Conservation (phyloP, 2,888 invertebrate species). For the Tortricodes alternella region DNA sequence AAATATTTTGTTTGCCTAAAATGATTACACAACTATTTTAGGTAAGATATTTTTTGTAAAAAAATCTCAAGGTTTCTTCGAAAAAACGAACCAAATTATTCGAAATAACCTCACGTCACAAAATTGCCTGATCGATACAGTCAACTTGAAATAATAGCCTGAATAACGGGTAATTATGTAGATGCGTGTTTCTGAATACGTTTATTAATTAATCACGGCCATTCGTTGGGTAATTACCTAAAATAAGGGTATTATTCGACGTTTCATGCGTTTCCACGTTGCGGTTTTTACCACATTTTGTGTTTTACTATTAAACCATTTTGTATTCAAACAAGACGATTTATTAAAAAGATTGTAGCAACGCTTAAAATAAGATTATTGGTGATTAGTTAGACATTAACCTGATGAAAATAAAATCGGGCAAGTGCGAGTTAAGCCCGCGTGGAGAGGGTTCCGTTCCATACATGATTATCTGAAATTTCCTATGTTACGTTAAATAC, state of each 20-base stretch:
- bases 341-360: no score
- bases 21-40: no score
- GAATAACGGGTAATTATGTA: slow-evolving; percentile 7
- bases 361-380: no score
- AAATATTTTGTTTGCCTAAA: no score
- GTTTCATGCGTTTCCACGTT: not conserved
- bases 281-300: not conserved
- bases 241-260: not conserved
- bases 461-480: no score
- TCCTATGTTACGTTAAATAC: no score
- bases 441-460: no score
- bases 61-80: not conserved
- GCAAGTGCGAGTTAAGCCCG: no score
- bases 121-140: not conserved
- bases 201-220: slow-evolving; percentile 19
- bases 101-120: not conserved
- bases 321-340: not conserved
- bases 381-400: no score
- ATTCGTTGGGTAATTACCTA: slow-evolving; percentile 13
- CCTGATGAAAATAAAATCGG: no score
- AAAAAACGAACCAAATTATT: not conserved
- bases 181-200: slow-evolving; percentile 22
- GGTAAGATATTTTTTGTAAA: no score
- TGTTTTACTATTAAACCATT: not conserved
- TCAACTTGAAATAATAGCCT: not conserved